phyloP scores from a whole-genome alignment of 2,888 invertebrate species.

The Caenorhabditis sp. region DNA sequence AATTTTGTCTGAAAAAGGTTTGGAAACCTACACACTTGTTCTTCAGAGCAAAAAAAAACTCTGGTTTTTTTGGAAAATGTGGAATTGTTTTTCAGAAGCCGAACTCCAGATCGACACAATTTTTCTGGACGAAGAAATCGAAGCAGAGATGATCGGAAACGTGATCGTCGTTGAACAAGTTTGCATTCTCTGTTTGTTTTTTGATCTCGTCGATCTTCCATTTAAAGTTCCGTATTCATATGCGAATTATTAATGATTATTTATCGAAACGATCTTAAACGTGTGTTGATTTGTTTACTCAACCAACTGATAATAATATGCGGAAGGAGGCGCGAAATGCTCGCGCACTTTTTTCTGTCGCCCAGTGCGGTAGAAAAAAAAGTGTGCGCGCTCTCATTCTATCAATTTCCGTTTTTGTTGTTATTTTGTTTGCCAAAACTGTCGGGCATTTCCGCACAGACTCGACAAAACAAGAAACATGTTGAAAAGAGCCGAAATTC shows the following conservation, averaged over 20 bases:
- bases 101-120: not conserved
- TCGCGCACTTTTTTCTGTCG: not conserved
- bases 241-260: not conserved
- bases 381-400: not conserved
- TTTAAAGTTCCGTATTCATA: not conserved
- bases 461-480: not conserved
- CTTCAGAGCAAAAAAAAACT: no score
- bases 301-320: not conserved
- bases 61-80: not conserved
- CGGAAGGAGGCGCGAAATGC: constrained; percentile 1
- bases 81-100: not conserved
- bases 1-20: not conserved
- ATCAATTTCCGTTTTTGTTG: constrained; percentile 1
- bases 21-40: not conserved
- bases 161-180: constrained; percentile 1
- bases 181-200: not conserved
- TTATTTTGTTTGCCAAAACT: not conserved
- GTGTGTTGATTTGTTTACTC: not conserved
- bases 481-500: not conserved
- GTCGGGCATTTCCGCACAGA: not conserved
- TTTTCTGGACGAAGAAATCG: not conserved
- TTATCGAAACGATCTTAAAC: not conserved
- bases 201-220: not conserved
- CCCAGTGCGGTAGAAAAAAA: no score
- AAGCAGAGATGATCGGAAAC: not conserved